Evolutionary conservation across 2,797 vertebrate species (phyloP).

Genomic region (Borostomias antarcticus): DNA sequence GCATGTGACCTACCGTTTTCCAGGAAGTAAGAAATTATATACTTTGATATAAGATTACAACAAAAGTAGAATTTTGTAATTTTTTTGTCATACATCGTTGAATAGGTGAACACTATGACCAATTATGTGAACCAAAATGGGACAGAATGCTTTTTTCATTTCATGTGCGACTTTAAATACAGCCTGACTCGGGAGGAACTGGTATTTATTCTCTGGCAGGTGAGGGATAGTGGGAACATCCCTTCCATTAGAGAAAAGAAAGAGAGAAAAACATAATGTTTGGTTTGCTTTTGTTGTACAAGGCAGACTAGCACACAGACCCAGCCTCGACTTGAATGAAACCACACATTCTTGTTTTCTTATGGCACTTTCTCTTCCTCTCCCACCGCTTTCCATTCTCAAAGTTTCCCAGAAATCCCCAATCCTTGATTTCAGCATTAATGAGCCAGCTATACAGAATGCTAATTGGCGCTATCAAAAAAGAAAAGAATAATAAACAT

Average conservation of each 20-base stretch:
- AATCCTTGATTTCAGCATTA: background rate
- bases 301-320: background rate
- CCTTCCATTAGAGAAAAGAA: slow-evolving; percentile 24
- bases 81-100: no score
- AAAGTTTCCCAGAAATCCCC: no score
- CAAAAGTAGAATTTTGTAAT: no score
- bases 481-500: background rate
- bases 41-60: no score
- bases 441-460: background rate
- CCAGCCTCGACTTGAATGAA: background rate
- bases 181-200: slow-evolving; percentile 40
- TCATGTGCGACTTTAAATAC: slow-evolving; percentile 59
- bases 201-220: slow-evolving; percentile 37
- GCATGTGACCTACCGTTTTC: no score
- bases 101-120: no score
- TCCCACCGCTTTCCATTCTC: background rate
- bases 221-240: slow-evolving; percentile 20
- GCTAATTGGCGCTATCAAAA: background rate
- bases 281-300: background rate
- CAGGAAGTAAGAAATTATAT: no score
- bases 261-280: background rate
- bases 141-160: no score
- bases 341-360: background rate
- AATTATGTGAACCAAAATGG: no score
- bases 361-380: background rate